Percentiles rank a stretch among this genome's conserved stretches.
Evolutionary conservation across 2,797 vertebrate species (phyloP).

Genomic region (Pangasius mekongensis): DNA sequence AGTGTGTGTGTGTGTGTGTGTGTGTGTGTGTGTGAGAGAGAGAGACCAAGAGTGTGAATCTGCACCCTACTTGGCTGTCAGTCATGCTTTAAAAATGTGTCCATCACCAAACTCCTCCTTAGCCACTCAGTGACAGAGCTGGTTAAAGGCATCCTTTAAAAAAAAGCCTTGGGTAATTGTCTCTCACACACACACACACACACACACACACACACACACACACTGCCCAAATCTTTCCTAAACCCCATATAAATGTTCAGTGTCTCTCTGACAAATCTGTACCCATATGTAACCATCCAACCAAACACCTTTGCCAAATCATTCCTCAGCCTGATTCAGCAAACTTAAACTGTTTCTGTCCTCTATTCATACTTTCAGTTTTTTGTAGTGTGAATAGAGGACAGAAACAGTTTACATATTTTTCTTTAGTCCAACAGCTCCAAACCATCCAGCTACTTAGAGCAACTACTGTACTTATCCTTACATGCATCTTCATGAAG

Average conservation of each 20-base stretch:
- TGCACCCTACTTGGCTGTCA: constrained; percentile 79
- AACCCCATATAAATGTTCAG: not conserved
- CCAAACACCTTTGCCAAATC: not conserved
- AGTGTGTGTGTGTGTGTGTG: constrained; percentile 36
- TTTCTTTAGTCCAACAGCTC: not conserved
- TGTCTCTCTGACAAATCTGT: not conserved
- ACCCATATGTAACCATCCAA: not conserved
- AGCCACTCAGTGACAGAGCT: constrained; percentile 63
- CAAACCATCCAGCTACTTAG: not conserved
- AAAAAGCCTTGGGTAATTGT: constrained; percentile 55
- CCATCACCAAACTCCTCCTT: constrained; percentile 69
- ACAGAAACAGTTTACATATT: not conserved
- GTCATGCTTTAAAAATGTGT: constrained; percentile 83
- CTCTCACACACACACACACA: constrained; percentile 9
- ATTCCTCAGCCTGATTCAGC: not conserved
- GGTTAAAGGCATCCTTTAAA: constrained; percentile 58
- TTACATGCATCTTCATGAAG: not conserved
- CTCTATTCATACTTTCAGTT: not conserved
- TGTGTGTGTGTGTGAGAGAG: constrained; percentile 1
- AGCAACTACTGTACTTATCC: not conserved
- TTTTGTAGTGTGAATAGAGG: not conserved
- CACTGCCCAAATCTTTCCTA: not conserved
- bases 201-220: not conserved
- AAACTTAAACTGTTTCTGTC: too few species aligned
- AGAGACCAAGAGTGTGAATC: constrained; percentile 13